Base-by-base conservation (phyloP, 2,113 vertebrate genomes). In the Pachycephala philippinensis region DNA sequence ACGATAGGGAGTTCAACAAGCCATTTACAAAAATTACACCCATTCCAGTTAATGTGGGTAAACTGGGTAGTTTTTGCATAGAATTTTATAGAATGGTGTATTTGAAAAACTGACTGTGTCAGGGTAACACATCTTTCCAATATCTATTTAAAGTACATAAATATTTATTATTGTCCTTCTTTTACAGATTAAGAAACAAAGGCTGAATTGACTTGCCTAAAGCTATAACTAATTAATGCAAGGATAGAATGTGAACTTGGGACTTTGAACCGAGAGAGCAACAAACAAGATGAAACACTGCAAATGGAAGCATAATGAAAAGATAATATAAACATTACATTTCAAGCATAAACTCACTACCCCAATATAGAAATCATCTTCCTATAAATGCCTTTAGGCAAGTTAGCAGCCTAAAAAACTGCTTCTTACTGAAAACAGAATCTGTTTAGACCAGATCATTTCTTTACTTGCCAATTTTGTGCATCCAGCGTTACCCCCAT, bases 91-190 rank as follows among this genome's bases (percentile, higher is more conserved):
- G 23, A 68, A 13, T 74, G 15, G 13, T 63, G 24, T 70, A 12
- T 83, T 82, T 79, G 79, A 64, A 85, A 89, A 93, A 15, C 13
- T 47, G 39, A 65, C 37, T 64, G 35, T 78, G 52, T 75, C 21
- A 70, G 63, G 47, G 10, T 85, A 83, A 77, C 42, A 83, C 64
- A 77, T 71, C 28, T 27, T 89, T 63, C 65, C 47, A 91, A 18
- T 74, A 68, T 72, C 61, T 65, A 8, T 69, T 65, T 93, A 33
- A 68, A 74, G 45, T 70, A 66, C 59, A 60, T 79, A 87, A 91
- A 83, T 96, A 85, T 95, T 90, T 93, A 77, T 79, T 87, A 33
- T 59, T 94, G 61, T 82, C 63, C 19, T 94, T 70, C 24, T 92
- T 70, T 66, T 93, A 68, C 49, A 64, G 65, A 56, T 49, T 28